Evolutionary conservation across 2,797 vertebrate genomes (phyloP).

Genomic region (Acomys russatus): DNA sequence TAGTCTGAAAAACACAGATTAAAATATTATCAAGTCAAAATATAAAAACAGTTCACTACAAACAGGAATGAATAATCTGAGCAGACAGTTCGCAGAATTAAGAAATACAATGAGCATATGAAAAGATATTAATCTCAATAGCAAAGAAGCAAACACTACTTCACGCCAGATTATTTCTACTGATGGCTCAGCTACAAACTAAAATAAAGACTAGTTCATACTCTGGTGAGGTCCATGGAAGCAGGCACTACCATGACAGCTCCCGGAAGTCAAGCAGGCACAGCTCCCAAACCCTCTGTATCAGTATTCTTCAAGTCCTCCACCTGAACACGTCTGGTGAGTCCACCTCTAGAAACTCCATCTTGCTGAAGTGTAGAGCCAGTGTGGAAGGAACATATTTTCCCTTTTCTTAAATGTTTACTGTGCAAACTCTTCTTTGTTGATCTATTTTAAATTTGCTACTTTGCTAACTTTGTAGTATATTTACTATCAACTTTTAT

Average conservation of each 20-base stretch:
- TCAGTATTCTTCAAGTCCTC: neutral
- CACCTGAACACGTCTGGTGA: neutral
- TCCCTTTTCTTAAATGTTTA: neutral
- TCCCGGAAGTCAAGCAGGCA: neutral
- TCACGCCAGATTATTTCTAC: neutral
- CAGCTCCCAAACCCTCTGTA: neutral
- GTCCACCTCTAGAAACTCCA: neutral
- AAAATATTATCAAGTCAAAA: slow-evolving; percentile 54
- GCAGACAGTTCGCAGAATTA: neutral
- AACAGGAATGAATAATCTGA: slow-evolving; percentile 44
- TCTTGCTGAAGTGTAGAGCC: neutral
- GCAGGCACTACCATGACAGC: neutral
- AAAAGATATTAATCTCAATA: slow-evolving; percentile 26
- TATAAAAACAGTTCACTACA: neutral
- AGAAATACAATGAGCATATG: neutral
- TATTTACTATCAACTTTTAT: neutral
- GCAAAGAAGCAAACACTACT: neutral
- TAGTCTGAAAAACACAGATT: slow-evolving; percentile 39
- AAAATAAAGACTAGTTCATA: neutral
- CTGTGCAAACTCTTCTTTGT: neutral
- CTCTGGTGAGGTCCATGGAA: neutral
- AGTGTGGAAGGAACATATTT: neutral
- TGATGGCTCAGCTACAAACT: neutral
- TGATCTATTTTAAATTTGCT: slow-evolving; percentile 41
- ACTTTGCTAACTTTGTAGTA: slow-evolving; percentile 1